Percentiles rank a stretch among this genome's conserved stretches.
Evolutionary conservation across 37 sponge, comb jelly and placozoan species (phyloP).

Genomic region (Cladorhizidae sp.): DNA sequence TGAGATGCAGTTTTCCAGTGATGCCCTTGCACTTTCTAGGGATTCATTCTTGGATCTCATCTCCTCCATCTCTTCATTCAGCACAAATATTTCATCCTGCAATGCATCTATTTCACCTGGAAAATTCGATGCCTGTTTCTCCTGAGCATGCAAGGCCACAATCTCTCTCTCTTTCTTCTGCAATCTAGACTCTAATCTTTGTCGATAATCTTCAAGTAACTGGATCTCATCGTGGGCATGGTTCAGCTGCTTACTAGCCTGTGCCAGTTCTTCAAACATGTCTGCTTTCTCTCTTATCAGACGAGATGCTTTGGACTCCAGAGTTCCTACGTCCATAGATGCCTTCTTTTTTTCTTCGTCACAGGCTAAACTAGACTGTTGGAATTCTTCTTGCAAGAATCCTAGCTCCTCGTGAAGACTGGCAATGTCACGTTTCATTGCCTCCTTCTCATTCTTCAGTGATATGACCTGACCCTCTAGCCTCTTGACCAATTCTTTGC

Average conservation of each 20-base stretch:
- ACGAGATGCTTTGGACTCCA: background rate
- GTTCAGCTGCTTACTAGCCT: slow-evolving; percentile 6
- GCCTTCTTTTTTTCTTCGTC: slow-evolving; percentile 10
- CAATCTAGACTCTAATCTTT: background rate
- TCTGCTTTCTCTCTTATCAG: slow-evolving; percentile 17
- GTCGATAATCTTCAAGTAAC: background rate
- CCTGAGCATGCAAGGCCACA: background rate
- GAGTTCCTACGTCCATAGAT: background rate
- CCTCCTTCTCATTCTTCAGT: slow-evolving; percentile 14
- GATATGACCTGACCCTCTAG: slow-evolving; percentile 6
- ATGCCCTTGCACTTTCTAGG: background rate
- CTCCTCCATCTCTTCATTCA: slow-evolving; percentile 29
- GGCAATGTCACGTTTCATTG: background rate
- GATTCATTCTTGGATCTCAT: background rate
- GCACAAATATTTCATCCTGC: background rate
- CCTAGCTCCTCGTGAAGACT: slow-evolving; percentile 7
- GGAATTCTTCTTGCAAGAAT: background rate
- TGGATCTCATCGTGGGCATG: background rate
- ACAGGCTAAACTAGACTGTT: background rate
- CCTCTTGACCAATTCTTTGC: slow-evolving; percentile 1
- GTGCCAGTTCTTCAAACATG: background rate
- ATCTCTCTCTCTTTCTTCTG: slow-evolving; percentile 7
- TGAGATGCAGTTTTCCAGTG: slow-evolving; percentile 14
- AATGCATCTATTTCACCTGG: slow-evolving; percentile 2
- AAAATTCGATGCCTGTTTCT: background rate